Evolutionary conservation across 2,113 vertebrate species (phyloP).

Genomic region (Erythrolamprus reginae): DNA sequence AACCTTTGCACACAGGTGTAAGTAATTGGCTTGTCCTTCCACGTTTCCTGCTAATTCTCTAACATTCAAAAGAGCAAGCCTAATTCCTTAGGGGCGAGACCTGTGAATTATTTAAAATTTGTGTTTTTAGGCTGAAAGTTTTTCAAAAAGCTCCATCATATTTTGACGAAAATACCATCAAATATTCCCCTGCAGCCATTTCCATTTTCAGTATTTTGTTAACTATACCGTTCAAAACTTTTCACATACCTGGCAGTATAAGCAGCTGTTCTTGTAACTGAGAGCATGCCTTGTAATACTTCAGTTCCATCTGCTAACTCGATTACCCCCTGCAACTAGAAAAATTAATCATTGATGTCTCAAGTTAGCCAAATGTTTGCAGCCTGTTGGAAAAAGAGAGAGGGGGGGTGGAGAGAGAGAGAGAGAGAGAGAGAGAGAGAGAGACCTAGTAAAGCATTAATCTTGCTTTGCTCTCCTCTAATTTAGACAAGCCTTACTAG

Average conservation of each 20-base stretch:
- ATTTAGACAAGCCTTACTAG: constrained; percentile 59
- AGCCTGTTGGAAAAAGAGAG: constrained; percentile 44
- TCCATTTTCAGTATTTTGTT: not conserved
- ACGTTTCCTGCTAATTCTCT: not conserved
- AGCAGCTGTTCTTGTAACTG: constrained; percentile 31
- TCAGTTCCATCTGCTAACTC: constrained; percentile 55
- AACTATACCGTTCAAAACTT: constrained; percentile 8
- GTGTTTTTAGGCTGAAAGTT: constrained; percentile 1
- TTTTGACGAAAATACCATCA: constrained; percentile 15
- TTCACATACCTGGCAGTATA: constrained; percentile 26
- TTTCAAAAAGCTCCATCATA: not conserved
- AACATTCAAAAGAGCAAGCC: not conserved
- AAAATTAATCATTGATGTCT: constrained; percentile 57
- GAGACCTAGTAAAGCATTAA: constrained; percentile 62
- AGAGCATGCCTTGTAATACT: constrained; percentile 56
- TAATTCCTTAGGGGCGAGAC: not conserved
- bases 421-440: not conserved
- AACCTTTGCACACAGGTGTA: not conserved
- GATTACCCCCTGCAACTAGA: constrained; percentile 57
- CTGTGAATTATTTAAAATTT: not conserved
- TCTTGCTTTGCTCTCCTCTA: constrained; percentile 44
- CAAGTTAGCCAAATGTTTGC: constrained; percentile 56
- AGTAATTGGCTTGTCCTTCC: not conserved
- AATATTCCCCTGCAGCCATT: not conserved
- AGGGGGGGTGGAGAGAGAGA: constrained; percentile 19